These are phyloP conservation scores for Talpa occidentalis DNA, from an alignment of 2,113 vertebrate species.

Conservation along the genomic window DNA sequence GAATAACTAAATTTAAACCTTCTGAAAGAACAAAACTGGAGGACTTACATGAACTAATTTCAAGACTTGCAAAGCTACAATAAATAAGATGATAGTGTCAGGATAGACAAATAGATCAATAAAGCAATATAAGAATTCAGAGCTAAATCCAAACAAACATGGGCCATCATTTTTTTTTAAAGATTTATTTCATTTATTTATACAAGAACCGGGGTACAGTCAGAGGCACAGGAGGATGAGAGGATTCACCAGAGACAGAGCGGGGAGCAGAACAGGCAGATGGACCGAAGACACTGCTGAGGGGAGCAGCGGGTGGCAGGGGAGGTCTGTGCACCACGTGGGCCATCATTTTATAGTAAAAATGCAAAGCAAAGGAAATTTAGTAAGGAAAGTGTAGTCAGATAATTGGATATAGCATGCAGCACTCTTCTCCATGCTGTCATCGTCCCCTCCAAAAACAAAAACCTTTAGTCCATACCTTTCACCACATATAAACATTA, in stretches of 20 bases:
- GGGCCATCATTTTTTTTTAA: background rate
- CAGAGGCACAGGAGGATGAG: no score
- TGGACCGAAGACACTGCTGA: no score
- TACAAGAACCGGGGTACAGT: no score
- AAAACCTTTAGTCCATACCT: background rate
- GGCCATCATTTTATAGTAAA: background rate
- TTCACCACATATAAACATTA: background rate
- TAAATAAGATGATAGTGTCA: background rate
- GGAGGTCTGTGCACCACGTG: no score
- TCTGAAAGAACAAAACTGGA: background rate
- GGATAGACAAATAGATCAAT: background rate
- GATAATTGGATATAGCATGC: background rate
- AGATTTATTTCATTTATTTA: no score
- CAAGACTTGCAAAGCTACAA: background rate
- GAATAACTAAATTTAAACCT: background rate
- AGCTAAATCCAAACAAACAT: background rate
- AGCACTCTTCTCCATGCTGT: background rate
- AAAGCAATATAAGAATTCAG: background rate
- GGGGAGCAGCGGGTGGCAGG: no score
- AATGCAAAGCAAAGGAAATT: background rate
- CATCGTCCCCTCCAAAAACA: fast-evolving
- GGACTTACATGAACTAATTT: background rate
- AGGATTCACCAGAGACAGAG: no score
- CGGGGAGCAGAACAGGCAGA: no score
- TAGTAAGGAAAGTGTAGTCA: background rate